Evolutionary conservation across 2,113 vertebrate genomes (phyloP), one percentile per base, ranked within the genome.

Genomic region (Cepphus grylle): DNA sequence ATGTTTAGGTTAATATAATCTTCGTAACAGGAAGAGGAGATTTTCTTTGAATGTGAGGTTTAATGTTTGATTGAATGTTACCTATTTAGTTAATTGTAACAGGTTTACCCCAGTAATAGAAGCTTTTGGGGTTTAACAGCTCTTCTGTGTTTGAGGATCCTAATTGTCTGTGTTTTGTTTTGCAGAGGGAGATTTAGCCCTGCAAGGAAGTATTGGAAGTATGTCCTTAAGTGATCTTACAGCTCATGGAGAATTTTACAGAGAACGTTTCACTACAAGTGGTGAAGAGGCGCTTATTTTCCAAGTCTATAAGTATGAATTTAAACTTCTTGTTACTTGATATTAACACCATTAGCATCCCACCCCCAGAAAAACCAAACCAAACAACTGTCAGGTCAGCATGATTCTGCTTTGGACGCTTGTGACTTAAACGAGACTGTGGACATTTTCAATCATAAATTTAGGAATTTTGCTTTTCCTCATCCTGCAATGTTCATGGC

Each of bases 171-270:
- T 42, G 8, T 76, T 62, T 77, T 90, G 45, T 66, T 82, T 90
- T 81, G 30, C 90, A 99, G 99, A 99, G 43, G 99, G 99, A 71
- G 98, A 99, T 97, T 94, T 99, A 95, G 92, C 98, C 36, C 93
- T 99, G 73, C 99, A 99, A 81, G 99, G 99, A 30, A 99, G 99
- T 95, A 98, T 99, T n/a, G 99, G 99, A 62, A 99, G 99, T 94
- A 94, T 99, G 87, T 99, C 99, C 62, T 96, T 99, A 53, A 99
- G 99, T 91, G 99, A 99, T 91, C 98, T 99, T 55, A 99, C 99
- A 5, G 96, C 99, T 30, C 99, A 99, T 2, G 99, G 99, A 40
- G 99, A 99, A 65, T 98, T 99, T 85, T 99, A 99, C 97, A 96
- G 99, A 70, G 99, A 99, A 55, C 99, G 99, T 34, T 99, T 99